A percentile compares a stretch with the other conserved stretches of the same genome.
These are phyloP conservation scores for Ptychadena robeensis DNA, from an alignment of 2,797 vertebrate species.

Conservation along the genomic window DNA sequence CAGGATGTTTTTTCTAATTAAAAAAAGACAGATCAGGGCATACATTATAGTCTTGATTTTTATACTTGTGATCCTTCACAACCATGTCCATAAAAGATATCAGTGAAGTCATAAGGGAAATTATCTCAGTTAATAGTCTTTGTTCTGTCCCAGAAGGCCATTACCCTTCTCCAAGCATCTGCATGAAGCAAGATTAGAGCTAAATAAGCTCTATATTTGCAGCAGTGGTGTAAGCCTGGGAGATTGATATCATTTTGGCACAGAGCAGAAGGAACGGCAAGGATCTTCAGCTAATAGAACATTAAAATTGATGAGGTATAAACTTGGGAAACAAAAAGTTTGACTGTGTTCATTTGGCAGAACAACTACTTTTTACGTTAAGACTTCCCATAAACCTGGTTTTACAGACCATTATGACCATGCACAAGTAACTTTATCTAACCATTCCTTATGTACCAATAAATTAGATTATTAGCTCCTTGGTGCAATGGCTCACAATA, in stretches of 20 bases:
- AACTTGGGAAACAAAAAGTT: constrained; percentile 38
- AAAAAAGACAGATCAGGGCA: background rate
- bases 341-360: constrained; percentile 50
- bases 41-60: background rate
- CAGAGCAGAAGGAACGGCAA: background rate
- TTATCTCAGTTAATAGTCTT: constrained; percentile 22
- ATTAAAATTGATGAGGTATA: constrained; percentile 57
- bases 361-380: constrained; percentile 35
- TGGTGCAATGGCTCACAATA: constrained; percentile 46
- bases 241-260: constrained; percentile 45
- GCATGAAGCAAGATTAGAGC: constrained; percentile 22
- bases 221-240: background rate
- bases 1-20: background rate
- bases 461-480: constrained; percentile 56
- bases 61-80: background rate
- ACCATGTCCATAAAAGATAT: constrained; percentile 10
- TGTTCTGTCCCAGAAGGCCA: constrained; percentile 5
- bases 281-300: constrained; percentile 48
- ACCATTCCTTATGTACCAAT: constrained; percentile 46
- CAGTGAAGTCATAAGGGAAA: background rate
- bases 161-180: constrained; percentile 16
- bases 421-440: constrained; percentile 52
- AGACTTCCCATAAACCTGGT: constrained; percentile 48
- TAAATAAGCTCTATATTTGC: constrained; percentile 22
- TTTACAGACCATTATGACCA: constrained; percentile 50